Conservation (phyloP, 2,797 vertebrate genomes). For the Sebastes taczanowskii region DNA sequence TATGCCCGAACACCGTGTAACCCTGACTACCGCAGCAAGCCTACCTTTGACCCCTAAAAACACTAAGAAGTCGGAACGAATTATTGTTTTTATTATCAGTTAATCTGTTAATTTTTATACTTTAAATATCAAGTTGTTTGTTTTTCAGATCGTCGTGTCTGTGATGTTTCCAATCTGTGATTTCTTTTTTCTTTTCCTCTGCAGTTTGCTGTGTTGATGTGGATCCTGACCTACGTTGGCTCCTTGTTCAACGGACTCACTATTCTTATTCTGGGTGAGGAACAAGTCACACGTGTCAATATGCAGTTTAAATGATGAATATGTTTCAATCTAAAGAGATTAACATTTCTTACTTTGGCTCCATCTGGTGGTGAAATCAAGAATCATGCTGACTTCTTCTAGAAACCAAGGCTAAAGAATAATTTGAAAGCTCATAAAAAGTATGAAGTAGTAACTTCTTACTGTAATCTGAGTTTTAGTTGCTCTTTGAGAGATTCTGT, state of each 20-base stretch:
- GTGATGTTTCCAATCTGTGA: neutral
- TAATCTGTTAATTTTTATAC: neutral
- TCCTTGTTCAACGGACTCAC: conserved; percentile 98
- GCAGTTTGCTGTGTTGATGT: conserved; percentile 96
- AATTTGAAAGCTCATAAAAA: too few relatives aligned
- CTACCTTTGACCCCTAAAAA: too few relatives aligned
- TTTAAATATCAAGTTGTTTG: neutral
- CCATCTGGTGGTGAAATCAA: conserved; percentile 12
- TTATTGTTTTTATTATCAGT: too few relatives aligned
- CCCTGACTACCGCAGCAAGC: too few relatives aligned
- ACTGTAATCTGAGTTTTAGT: neutral
- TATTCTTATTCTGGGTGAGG: conserved; percentile 94
- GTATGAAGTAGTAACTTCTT: neutral
- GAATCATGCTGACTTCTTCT: neutral
- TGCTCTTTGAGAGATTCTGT: neutral
- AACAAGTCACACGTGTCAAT: neutral
- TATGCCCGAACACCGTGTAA: too few relatives aligned
- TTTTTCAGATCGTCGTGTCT: neutral
- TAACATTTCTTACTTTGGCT: neutral
- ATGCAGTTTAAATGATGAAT: too few relatives aligned
- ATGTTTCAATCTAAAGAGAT: neutral
- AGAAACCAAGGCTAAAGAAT: neutral
- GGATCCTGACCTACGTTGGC: conserved; percentile 97
- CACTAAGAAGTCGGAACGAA: too few relatives aligned
- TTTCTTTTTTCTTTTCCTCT: neutral